phyloP scores from a whole-genome alignment of 2,113 vertebrate species.

The Lophotis ruficrista region DNA sequence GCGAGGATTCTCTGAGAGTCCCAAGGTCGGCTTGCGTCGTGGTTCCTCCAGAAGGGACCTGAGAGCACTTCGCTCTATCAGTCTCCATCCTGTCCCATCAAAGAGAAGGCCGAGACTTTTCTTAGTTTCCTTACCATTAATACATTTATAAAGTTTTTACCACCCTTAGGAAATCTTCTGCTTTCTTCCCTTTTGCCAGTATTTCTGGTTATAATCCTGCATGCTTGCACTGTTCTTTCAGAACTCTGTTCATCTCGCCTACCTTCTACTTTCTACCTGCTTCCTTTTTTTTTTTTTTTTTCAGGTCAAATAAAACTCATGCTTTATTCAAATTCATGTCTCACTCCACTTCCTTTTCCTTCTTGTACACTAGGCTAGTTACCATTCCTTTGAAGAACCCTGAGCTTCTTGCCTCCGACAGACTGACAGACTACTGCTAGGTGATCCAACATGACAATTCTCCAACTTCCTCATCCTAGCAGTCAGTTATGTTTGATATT shows the following conservation, averaged over 20 bases:
- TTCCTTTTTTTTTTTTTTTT: not conserved
- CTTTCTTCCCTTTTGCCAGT: not conserved
- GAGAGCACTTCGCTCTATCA: accelerated
- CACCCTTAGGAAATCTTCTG: accelerated
- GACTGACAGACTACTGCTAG: accelerated
- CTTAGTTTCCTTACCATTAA: not conserved
- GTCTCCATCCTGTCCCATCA: not conserved
- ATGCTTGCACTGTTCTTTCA: not conserved
- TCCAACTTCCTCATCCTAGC: not conserved
- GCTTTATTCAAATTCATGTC: not conserved
- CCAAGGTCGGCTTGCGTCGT: accelerated
- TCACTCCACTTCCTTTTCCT: not conserved
- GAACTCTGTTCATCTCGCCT: not conserved
- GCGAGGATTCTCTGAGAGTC: accelerated
- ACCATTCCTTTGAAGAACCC: not conserved
- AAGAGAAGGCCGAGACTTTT: not conserved
- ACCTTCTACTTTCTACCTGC: not conserved
- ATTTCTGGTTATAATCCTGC: not conserved
- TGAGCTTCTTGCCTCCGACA: not conserved
- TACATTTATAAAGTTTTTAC: not conserved
- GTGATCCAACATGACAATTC: not conserved
- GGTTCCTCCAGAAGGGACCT: too few species aligned
- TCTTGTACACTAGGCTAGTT: not conserved
- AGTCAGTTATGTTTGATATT: accelerated
- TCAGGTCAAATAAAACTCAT: not conserved